Evolutionary conservation across 2,113 vertebrate genomes (phyloP), one percentile per base, ranked within the genome.

Genomic region (Callipepla squamata): DNA sequence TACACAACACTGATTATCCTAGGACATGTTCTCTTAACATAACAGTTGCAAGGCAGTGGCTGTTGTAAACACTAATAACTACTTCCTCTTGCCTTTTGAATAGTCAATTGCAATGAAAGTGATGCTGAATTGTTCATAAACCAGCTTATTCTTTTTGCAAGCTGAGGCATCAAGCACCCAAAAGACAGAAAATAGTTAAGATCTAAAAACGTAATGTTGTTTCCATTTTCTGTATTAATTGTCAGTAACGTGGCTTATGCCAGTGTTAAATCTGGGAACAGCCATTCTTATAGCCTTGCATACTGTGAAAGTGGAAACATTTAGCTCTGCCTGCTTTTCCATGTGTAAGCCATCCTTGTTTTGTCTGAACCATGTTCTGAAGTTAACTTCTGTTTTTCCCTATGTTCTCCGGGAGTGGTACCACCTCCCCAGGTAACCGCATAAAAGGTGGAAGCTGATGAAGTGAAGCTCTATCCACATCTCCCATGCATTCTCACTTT

Each of bases 31-130:
- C 47, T 85, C 13, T 38, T 91, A 79, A 59, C 26, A 78, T 38
- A 78, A 28, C 5, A 86, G 57, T 42, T 87, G 74, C 47, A 90
- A 90, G 42, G 86, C 51, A 81, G 34, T 59, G 50, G 66, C 21
- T 89, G 66, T 72, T 73, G 53, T 30, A 87, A 92, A 59, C 84
- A 80, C 38, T 26, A 40, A n/a, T 72, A 89, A 76, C 72, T 75
- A 67, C 48, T 91, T 84, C 77, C 77, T 78, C 51, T 87, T 89
- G 51, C 28, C 21, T 85, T 90, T 38, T 67, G n/a, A 75, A 89
- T 68, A 70, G 74, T 21, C 57, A 81, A 7, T 44, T 69, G 47
- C 74, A 63, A 32, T 70, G 65, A 69, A 84, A 88, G 14, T 0
- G 0, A 14, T 53, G n/a, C 20, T 76, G 57, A n/a, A 48, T 40